phyloP scores from a whole-genome alignment of 2,113 vertebrate genomes.

The Vidua macroura region DNA sequence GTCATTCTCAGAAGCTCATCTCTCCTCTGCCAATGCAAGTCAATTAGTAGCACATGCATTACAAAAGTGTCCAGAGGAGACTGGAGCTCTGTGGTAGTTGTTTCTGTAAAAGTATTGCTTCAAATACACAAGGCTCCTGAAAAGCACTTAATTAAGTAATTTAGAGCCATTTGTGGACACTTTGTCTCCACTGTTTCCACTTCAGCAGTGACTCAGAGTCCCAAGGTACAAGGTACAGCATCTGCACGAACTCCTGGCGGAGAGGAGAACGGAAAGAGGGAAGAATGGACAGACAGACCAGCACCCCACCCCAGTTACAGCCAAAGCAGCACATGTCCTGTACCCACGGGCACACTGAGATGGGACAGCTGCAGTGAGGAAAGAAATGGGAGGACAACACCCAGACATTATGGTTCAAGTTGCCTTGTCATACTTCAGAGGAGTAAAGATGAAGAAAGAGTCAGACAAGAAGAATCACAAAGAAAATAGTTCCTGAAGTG shows the following conservation, averaged over 20 bases:
- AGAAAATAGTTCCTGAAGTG: not conserved
- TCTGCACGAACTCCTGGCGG: not conserved
- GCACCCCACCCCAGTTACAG: rapidly evolving
- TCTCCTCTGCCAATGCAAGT: not conserved
- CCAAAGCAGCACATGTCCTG: not conserved
- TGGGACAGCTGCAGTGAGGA: not conserved
- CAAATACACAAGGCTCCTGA: rapidly evolving
- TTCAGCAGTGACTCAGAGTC: rapidly evolving
- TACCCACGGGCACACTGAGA: not conserved
- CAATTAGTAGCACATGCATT: not conserved
- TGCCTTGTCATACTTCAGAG: not conserved
- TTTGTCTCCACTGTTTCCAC: not conserved
- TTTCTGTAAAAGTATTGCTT: not conserved
- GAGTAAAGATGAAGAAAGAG: not conserved
- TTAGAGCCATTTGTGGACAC: not conserved
- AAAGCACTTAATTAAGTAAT: not conserved
- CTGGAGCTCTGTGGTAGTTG: not conserved
- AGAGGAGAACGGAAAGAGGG: rapidly evolving
- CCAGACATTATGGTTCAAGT: rapidly evolving
- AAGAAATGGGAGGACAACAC: not conserved
- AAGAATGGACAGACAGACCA: not conserved
- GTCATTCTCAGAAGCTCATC: not conserved
- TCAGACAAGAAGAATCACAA: not conserved
- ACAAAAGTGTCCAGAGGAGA: not conserved
- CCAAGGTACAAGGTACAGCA: not conserved